Conservation (phyloP, 1,140 invertebrate species). For the Drosophila serrata region DNA sequence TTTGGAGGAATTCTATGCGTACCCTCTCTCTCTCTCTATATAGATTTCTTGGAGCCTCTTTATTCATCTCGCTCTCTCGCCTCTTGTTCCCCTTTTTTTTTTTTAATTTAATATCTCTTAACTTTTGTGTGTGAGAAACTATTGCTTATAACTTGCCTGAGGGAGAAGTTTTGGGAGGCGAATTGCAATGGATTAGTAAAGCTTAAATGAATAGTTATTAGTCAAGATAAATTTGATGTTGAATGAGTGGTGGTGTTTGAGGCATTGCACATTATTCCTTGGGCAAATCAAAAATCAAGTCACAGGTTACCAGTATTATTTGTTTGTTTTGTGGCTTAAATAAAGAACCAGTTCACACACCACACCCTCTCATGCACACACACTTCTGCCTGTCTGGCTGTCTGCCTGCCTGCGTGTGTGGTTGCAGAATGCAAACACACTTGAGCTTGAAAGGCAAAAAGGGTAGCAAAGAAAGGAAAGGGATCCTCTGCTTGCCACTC, state of each 20-base stretch:
- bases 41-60: neutral
- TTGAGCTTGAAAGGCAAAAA: conserved; percentile 71
- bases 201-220: conserved; percentile 48
- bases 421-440: conserved; percentile 82
- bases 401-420: no score
- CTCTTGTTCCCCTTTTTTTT: conserved; percentile 10
- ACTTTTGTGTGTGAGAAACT: conserved; percentile 13
- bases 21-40: no score
- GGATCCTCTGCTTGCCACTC: conserved; percentile 21
- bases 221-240: conserved; percentile 27
- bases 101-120: conserved; percentile 1
- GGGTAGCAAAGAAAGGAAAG: conserved; percentile 8
- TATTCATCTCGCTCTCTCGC: neutral
- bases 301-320: conserved; percentile 7
- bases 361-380: conserved; percentile 23
- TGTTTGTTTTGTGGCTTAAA: conserved; percentile 72
- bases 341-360: conserved; percentile 46
- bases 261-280: conserved; percentile 6
- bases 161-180: conserved; percentile 70
- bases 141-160: conserved; percentile 65
- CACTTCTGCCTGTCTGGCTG: conserved; percentile 10
- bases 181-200: conserved; percentile 77
- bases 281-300: conserved; percentile 8
- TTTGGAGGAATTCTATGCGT: conserved; percentile 7
- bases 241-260: conserved; percentile 37